Evolutionary conservation across 2,888 invertebrate genomes (phyloP), one percentile per base, ranked within the genome.

Genomic region (Nomada ferruginata): DNA sequence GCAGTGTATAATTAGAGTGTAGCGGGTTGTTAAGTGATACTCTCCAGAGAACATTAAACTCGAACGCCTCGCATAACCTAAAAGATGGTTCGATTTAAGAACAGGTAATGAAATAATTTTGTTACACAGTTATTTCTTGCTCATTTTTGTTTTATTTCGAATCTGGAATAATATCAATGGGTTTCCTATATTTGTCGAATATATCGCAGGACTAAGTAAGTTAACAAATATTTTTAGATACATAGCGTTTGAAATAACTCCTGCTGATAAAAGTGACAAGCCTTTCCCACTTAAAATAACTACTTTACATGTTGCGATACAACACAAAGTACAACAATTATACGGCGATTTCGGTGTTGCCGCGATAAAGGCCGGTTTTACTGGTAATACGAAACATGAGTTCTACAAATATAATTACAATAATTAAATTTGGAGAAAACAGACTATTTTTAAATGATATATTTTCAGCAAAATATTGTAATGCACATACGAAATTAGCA

Each of bases 331-430:
- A 18, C 95, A 96, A 89, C 95, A 96, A 89, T 91, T 96, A 75
- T 96, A 96, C 92, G 97, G 97, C 0, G 97, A 97, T 90, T 97
- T 96, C 92, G 97, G 97, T 13, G 94, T 95, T 50, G 97, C 97
- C 11, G 94, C 97, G 1, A 95, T 97, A 10, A 95, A 95, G 90
- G 94, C 95, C 75, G 97, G 97, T 36, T 96, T 97, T 89, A 94
- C 85, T 65, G 93, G 93, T 93, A 89, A 68, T 15, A 29, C 18
- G 18, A 23, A 36, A 55, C 76, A 50, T 13, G 0, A 1, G 20
- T 7, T 20, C 10, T 11, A n/a, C 15, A 5, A 47, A 1, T 15
- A 15, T 3, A 3, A 36, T 7, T 4, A 9, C 15, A 53, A 53
- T 36, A 36, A 53, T 65, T 2, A 7, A 53, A 53, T 10, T 20